Evolutionary conservation across 1,140 invertebrate genomes (phyloP), one percentile per base, ranked within the genome.

Genomic region (Diorhabda carinulata): DNA sequence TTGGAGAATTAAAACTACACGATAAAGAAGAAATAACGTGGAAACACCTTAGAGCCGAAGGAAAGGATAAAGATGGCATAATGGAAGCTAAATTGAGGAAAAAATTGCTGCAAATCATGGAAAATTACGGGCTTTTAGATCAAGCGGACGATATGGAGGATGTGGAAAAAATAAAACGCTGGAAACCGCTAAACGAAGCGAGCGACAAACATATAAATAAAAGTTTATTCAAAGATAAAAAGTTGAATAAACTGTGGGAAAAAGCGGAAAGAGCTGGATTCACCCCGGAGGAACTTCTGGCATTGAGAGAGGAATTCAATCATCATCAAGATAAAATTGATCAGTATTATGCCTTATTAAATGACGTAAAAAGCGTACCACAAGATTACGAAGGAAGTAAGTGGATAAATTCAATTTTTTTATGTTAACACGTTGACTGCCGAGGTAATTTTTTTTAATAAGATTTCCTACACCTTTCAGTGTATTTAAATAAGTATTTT

Each of bases 251-350:
- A 76, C 82, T 98, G 2, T 98, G 95, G 95, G 84, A 89, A 10
- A 95, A 95, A 81, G 95, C 94, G 1, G 91, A 95, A 83, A 81
- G 86, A 57, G 88, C 91, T 58, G 94, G 94, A 56, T 97, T 97
- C 79, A 90, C 90, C 61, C 82, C 88, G 73, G 89, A 92, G 74
- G 94, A 98, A 82, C 76, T 98, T 25, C 82, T 90, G 72, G 87
- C 91, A 8, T 81, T 98, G 5, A 93, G 92, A 77, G 91, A 97
- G 82, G 95, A 97, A 82, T 97, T 98, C 78, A 81, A 82, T 60
- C 94, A 96, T 82, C 94, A 97, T 79, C 94, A 98, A 82, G 91
- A 96, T 71, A 97, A 96, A 83, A 87, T 98, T 40, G 91, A 97
- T 80, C 90, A 97, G 76, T 97, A 95, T 78, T 91, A 93, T 82